Conservation (phyloP, 2,797 vertebrate genomes). For the Masticophis lateralis region DNA sequence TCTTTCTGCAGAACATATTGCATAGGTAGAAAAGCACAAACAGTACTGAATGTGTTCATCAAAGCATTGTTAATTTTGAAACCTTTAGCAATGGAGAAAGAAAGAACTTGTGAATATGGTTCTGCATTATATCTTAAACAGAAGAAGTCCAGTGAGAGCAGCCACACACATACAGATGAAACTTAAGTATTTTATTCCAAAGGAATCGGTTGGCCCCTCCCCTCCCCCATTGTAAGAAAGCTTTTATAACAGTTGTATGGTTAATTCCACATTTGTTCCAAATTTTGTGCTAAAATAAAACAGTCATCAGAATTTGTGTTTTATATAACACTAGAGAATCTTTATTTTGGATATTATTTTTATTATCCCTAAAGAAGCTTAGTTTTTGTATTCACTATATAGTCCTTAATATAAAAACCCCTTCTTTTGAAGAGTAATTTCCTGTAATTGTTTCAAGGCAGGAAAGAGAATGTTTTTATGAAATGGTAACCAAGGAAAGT, state of each 20-base stretch:
- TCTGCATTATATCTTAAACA: background rate
- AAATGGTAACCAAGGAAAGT: constrained; percentile 7
- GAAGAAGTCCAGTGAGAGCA: background rate
- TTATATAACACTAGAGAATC: constrained; percentile 7
- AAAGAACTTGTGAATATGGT: background rate
- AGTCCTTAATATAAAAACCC: constrained; percentile 12
- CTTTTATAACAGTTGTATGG: constrained; percentile 30
- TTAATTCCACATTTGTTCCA: constrained; percentile 32
- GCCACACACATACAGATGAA: background rate
- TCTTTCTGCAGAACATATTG: background rate
- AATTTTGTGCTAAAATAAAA: background rate
- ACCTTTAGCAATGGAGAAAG: background rate
- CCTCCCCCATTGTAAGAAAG: background rate
- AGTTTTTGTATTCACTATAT: constrained; percentile 7
- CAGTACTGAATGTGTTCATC: background rate
- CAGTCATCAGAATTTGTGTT: background rate
- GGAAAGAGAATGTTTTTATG: constrained; percentile 22
- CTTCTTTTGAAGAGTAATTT: constrained; percentile 43
- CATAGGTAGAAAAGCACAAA: background rate
- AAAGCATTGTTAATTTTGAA: background rate
- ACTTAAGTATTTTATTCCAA: background rate
- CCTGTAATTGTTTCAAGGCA: constrained; percentile 29
- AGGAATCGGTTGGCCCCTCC: constrained; percentile 10
- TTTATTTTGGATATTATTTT: background rate
- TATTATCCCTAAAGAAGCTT: constrained; percentile 16